Base-by-base conservation (phyloP, 2,797 vertebrate genomes). In the Alouatta caraya region DNA sequence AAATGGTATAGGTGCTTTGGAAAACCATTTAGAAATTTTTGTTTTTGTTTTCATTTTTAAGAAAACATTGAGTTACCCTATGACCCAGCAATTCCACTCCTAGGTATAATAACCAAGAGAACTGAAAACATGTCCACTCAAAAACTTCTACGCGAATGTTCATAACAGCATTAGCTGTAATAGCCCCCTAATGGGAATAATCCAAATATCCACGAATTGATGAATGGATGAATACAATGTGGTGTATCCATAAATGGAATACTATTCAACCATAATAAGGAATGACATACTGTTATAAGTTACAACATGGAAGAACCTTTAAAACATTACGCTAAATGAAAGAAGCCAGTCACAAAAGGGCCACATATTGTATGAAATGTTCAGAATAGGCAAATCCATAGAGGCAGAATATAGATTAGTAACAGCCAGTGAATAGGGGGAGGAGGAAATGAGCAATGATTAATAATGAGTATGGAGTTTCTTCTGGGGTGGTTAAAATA, bases 111-210 rank as follows among this genome's bases (percentile, higher is more conserved):
- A 85, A 44, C 13, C 82, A 93, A 70, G 67, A 85, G 30, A 92
- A 83, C 30, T 87, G n/a, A 96, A 97, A 96, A 92, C 13, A 57
- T 39, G 9, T 42, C 52, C 59, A 79, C 22, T 85, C 39, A 84
- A 96, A 86, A 61, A 50, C 21, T 26, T 90, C 13, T 94, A 82
- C 7, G 30, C 14, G 52, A 84, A 80, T 84, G 9, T 72, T 80
- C 21, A 8, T 55, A 64, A 37, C 2, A 39, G 7, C 24, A 75
- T 93, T 79, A 50, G 26, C 87, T 30, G 64, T 48, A 84, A 46
- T 15, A 88, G 21, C 26, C n/a, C 10, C 6, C 83, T 73, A 52
- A 26, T 76, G 52, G 52, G 93, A 37, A 75, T 61, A 67, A 82
- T 22, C 15, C n/a, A 90, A 87, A 72, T 24, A 3, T 67, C 57